Evolutionary conservation across 2,888 invertebrate species (phyloP), one percentile per base, ranked within the genome.

Genomic region (Xylota sylvarum): DNA sequence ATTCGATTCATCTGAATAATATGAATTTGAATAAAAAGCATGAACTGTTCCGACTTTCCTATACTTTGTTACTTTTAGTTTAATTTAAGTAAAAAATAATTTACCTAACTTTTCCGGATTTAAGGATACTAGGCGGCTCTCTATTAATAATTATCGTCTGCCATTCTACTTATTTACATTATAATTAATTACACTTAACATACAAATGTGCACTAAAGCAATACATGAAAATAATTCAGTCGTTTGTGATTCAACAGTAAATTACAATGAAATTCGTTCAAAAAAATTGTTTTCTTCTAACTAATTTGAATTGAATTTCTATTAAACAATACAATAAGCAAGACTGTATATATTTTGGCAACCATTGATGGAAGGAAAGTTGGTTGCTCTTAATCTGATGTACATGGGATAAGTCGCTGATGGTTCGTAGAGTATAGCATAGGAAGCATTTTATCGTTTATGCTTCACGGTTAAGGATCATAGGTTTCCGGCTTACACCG

Each of bases 171-270:
- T 37, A 50, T 72, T 72, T 58, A 48, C 14, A 35, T 40, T 27
- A 5, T 30, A 35, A 48, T 60, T 58, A 58, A 50, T 50, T 48
- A 55, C 17, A 69, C 9, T 55, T 55, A 55, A 56, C 14, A 23
- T 37, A 17, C 6, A 27, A 27, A 17, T 73, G 40, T 37, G 60
- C 50, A 58, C 48, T 48, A 27, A 72, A 58, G 48, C 48, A 60
- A 58, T 72, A 58, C 14, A 56, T 43, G 23, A 23, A 60, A 50
- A 73, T 37, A 60, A 50, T 60, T 73, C 72, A 73, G 72, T 73
- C 72, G 14, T 48, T 73, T 60, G 62, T 64, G 14, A 64, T 30
- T 64, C n/a, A 46, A 46, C 46, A 46, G 30, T 46, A 46, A 62
- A 62, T 17, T 46, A 17, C 3, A 5, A 6, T 30, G 14, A 46